Evolutionary conservation across 2,113 vertebrate genomes (phyloP).

Genomic region (Percopsis transmontana): DNA sequence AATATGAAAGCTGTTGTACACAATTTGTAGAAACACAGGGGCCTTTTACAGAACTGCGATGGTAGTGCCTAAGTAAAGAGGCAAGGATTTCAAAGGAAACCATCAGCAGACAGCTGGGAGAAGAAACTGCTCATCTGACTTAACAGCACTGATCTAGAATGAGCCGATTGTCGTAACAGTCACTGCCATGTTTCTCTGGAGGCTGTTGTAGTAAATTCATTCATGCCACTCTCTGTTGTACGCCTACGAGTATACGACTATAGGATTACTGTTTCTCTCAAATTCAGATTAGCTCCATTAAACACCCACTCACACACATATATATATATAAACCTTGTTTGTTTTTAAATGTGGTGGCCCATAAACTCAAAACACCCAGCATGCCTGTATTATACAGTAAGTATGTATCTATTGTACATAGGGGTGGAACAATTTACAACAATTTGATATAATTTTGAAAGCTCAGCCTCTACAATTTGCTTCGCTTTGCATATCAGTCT

Average conservation of each 20-base stretch:
- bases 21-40: conserved; percentile 42
- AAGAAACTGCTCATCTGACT: conserved; percentile 52
- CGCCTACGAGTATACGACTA: too few relatives aligned
- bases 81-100: conserved; percentile 51
- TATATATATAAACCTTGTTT: neutral
- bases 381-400: neutral
- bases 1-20: conserved; percentile 41
- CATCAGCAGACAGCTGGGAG: conserved; percentile 53
- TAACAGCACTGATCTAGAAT: conserved; percentile 50
- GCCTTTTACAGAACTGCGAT: conserved; percentile 59
- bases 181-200: conserved; percentile 48
- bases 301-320: neutral
- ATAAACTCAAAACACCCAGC: neutral
- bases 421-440: too few relatives aligned
- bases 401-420: too few relatives aligned
- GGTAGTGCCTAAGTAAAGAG: conserved; percentile 7
- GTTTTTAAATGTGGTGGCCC: neutral
- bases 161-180: conserved; percentile 52
- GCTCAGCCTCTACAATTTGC: too few relatives aligned
- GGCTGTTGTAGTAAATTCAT: conserved; percentile 56
- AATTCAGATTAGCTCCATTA: neutral
- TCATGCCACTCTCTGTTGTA: conserved; percentile 3
- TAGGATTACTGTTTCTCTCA: neutral
- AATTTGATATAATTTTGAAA: too few relatives aligned
- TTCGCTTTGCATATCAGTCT: too few relatives aligned